phyloP scores from a whole-genome alignment of 2,888 invertebrate species.

The Eristalinus aeneus region DNA sequence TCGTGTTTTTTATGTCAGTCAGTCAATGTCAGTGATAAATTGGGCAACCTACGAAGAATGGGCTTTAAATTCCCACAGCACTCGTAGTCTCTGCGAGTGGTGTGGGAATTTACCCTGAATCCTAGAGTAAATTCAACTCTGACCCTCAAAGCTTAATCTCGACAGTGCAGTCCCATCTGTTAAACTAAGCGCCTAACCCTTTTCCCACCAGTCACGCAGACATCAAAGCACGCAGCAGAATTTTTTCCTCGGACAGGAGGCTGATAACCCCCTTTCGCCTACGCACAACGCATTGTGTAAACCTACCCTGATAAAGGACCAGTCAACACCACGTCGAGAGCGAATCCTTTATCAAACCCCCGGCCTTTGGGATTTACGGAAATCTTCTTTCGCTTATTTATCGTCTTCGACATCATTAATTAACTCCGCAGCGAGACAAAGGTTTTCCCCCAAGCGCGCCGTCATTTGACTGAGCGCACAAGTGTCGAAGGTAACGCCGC shows the following conservation, averaged over 20 bases:
- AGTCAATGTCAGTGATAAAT: not conserved
- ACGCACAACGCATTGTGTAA: not conserved
- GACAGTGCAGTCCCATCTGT: not conserved
- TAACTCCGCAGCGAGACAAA: conserved; percentile 20
- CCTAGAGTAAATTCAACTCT: not conserved
- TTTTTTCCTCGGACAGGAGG: not conserved
- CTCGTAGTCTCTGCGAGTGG: not conserved
- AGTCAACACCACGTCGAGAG: not conserved
- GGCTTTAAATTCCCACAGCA: not conserved
- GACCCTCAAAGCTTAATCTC: not conserved
- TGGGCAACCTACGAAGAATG: not conserved
- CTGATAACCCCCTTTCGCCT: too few relatives aligned
- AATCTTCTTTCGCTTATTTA: conserved; percentile 4
- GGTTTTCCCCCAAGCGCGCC: not conserved
- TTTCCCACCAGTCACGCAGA: not conserved
- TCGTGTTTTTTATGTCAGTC: not conserved
- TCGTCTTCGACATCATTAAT: conserved; percentile 9
- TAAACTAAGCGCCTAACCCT: not conserved
- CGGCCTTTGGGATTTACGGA: not conserved
- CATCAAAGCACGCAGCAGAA: not conserved
- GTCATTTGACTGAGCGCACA: conserved; percentile 22
- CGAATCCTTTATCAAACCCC: not conserved
- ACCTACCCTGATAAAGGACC: not conserved
- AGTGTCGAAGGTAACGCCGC: conserved; percentile 29
- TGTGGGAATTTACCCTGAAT: not conserved